Evolutionary conservation across 2,888 invertebrate genomes (phyloP).

Genomic region (Schizotus pectinicornis): DNA sequence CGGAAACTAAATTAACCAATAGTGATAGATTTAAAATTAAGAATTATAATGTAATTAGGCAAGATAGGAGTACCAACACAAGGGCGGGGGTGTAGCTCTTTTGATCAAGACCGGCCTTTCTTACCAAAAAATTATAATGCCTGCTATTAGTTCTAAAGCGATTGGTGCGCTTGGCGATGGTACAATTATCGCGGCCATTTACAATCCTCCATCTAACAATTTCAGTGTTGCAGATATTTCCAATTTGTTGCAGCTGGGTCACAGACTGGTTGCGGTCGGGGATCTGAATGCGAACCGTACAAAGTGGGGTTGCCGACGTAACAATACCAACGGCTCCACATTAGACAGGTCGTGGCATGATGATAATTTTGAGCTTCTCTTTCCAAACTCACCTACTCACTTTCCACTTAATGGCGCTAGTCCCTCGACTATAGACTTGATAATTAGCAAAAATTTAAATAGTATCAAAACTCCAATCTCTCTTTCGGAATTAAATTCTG

Average conservation of each 20-base stretch:
- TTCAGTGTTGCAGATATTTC: background rate
- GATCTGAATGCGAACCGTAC: constrained; percentile 12
- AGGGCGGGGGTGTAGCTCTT: constrained; percentile 10
- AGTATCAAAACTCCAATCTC: background rate
- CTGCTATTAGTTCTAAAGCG: background rate
- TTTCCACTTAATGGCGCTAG: background rate
- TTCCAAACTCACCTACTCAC: constrained; percentile 2
- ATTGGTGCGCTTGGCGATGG: background rate
- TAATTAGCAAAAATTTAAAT: constrained; percentile 1
- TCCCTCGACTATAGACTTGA: constrained; percentile 6
- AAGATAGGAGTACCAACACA: background rate
- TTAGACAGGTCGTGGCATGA: background rate
- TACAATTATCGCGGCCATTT: background rate
- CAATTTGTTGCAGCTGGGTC: background rate
- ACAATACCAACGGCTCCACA: constrained; percentile 11
- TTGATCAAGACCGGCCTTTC: background rate
- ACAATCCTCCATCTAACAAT: background rate
- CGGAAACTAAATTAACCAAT: background rate
- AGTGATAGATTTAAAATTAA: background rate
- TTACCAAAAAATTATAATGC: background rate
- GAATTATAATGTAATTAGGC: background rate
- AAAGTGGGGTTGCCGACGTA: background rate
- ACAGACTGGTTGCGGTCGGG: constrained; percentile 3
- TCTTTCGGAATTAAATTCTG: background rate
- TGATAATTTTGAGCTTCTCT: background rate